Percentiles rank a stretch among this genome's conserved stretches.
Evolutionary conservation across 2,797 vertebrate genomes (phyloP).

Genomic region (Taeniopygia guttata): DNA sequence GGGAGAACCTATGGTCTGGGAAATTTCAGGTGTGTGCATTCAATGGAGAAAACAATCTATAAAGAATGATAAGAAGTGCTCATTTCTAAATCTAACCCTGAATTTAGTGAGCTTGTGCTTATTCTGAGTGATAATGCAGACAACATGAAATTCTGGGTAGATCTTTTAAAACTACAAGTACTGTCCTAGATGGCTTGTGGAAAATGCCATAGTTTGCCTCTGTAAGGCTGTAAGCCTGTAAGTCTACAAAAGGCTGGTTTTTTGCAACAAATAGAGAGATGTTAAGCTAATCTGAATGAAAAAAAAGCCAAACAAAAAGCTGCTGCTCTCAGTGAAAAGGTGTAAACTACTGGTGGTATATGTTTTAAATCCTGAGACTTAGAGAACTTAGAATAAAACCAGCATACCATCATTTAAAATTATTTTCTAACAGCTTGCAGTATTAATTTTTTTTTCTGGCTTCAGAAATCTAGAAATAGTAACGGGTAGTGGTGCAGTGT

Average conservation of each 20-base stretch:
- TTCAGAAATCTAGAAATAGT: constrained; percentile 53
- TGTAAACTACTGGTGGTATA: background rate
- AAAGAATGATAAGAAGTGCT: background rate
- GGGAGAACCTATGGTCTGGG: background rate
- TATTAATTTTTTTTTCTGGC: background rate
- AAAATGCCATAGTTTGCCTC: background rate
- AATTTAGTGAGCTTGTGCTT: background rate
- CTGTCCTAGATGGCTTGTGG: background rate
- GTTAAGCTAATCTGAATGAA: background rate
- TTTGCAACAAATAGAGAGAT: background rate
- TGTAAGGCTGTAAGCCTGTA: background rate
- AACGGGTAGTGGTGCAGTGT: background rate
- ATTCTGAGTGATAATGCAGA: background rate
- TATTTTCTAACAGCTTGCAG: constrained; percentile 14
- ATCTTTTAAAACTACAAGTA: background rate
- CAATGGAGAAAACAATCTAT: background rate
- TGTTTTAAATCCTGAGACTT: background rate
- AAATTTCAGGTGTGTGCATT: background rate
- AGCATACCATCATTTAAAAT: background rate
- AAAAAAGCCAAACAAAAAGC: background rate
- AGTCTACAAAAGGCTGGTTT: background rate
- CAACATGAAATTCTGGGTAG: background rate
- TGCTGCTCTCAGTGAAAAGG: background rate
- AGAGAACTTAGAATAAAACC: background rate
- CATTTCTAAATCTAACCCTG: background rate